Conservation (phyloP, 2,888 invertebrate genomes). For the Ametastegia equiseti region DNA sequence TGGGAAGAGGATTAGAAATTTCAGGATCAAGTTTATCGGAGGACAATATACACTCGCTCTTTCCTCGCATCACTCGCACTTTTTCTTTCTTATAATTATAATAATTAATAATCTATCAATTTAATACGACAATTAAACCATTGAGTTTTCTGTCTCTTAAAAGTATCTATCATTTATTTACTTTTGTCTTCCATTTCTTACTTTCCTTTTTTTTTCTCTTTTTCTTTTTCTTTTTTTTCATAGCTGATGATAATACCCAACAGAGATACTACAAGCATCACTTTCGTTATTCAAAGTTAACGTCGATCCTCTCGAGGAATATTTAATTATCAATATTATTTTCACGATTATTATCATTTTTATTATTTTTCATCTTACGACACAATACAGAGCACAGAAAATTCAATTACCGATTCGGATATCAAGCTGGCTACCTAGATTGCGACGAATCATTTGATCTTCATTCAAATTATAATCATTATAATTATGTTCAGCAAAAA, state of each 20-base stretch:
- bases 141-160: constrained; percentile 40
- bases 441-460: background rate
- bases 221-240: background rate
- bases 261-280: background rate
- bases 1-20: constrained; percentile 32
- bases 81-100: background rate
- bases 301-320: background rate
- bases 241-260: background rate
- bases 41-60: constrained; percentile 6
- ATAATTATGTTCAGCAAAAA: constrained; percentile 1
- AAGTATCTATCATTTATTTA: background rate
- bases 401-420: constrained; percentile 16
- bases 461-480: background rate
- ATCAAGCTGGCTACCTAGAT: constrained; percentile 37
- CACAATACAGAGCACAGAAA: constrained; percentile 42
- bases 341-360: too few relatives aligned
- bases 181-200: too few relatives aligned
- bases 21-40: constrained; percentile 40
- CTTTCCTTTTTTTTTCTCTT: too few relatives aligned
- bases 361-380: background rate
- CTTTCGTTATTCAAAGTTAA: background rate
- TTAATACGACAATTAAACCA: background rate
- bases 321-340: background rate
- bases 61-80: constrained; percentile 9
- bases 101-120: constrained; percentile 20